These are phyloP conservation scores for Halichondria panicea DNA, from an alignment of 37 sponge, comb jelly and placozoan genomes.

Conservation along the genomic window DNA sequence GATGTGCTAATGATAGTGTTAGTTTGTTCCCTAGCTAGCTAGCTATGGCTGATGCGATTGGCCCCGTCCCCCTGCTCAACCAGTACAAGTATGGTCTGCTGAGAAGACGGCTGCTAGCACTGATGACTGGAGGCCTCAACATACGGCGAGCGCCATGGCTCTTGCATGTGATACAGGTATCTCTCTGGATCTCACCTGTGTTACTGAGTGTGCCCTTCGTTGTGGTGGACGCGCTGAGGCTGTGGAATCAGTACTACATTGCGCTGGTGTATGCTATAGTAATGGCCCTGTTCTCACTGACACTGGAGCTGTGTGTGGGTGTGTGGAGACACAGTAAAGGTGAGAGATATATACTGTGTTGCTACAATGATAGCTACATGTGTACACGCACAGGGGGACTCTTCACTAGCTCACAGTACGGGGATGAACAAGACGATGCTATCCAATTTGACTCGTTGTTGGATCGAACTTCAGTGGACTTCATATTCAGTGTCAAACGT, in stretches of 20 bases:
- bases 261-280: conserved; percentile 41
- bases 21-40: too few species aligned
- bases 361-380: too few species aligned
- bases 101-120: conserved; percentile 44
- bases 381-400: too few species aligned
- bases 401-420: not conserved
- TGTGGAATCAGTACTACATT: conserved; percentile 37
- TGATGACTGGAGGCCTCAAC: conserved; percentile 57
- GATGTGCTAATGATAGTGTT: too few species aligned
- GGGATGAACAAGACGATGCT: conserved; percentile 55
- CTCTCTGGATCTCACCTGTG: conserved; percentile 45
- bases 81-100: conserved; percentile 48
- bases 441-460: conserved; percentile 24
- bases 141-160: conserved; percentile 42
- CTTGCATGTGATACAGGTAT: conserved; percentile 33
- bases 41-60: conserved; percentile 1
- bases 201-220: conserved; percentile 39
- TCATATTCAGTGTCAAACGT: conserved; percentile 39
- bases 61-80: conserved; percentile 54
- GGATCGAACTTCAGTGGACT: conserved; percentile 36
- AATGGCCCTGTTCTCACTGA: conserved; percentile 1
- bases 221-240: conserved; percentile 21
- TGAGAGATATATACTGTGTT: too few species aligned
- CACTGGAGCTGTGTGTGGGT: not conserved
- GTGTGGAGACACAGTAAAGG: not conserved